Evolutionary conservation across 2,797 vertebrate genomes (phyloP).

Genomic region (Phoxinus dragarum): DNA sequence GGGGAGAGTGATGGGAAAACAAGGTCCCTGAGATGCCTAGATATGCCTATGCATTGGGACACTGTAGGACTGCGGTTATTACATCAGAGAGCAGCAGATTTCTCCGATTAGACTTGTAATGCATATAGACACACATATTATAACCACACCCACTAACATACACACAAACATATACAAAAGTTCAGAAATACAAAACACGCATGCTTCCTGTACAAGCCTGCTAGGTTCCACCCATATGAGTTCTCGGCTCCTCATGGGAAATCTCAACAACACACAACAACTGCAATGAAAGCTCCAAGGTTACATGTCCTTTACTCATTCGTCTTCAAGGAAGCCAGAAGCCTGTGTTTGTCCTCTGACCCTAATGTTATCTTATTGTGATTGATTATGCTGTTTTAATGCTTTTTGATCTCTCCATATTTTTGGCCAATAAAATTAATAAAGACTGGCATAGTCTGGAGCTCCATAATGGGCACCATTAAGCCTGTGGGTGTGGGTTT

Average conservation of each 20-base stretch:
- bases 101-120: conserved; percentile 40
- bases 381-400: background rate
- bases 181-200: conserved; percentile 2
- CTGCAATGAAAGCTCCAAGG: conserved; percentile 15
- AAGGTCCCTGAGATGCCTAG: conserved; percentile 28
- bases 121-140: conserved; percentile 22
- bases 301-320: conserved; percentile 5
- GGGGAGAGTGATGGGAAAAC: conserved; percentile 28
- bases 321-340: conserved; percentile 14
- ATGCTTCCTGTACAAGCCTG: background rate
- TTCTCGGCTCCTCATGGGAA: conserved; percentile 12
- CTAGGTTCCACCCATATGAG: conserved; percentile 7
- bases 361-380: background rate
- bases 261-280: conserved; percentile 21
- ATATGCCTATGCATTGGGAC: conserved; percentile 44
- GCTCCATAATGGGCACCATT: conserved; percentile 5
- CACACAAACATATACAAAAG: conserved; percentile 15
- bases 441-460: background rate
- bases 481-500: conserved; percentile 1
- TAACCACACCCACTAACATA: background rate
- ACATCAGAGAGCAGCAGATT: conserved; percentile 67
- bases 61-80: conserved; percentile 55
- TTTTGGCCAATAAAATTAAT: background rate
- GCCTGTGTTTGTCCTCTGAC: conserved; percentile 18
- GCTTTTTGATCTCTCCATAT: conserved; percentile 1